A percentile compares a stretch with the other conserved stretches of the same genome.
These are phyloP conservation scores for Scopus umbretta DNA, from an alignment of 2,113 vertebrate species.

Conservation along the genomic window DNA sequence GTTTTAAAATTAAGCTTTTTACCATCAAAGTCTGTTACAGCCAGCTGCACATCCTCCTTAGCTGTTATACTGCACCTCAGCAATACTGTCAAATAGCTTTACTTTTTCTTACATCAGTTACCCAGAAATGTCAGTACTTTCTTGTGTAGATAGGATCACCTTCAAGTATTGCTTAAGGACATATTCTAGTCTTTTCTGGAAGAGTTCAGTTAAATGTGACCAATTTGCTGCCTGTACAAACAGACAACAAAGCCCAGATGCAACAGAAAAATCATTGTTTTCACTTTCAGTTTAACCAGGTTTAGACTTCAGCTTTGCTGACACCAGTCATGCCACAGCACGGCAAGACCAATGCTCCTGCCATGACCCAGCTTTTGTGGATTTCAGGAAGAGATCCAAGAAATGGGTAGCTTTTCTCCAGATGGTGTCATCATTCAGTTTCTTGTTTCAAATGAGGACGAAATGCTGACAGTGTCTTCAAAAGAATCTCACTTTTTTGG, in stretches of 20 bases:
- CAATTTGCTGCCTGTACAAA: background rate
- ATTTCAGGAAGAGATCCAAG: background rate
- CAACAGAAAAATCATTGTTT: background rate
- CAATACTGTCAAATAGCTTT: background rate
- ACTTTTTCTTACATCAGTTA: background rate
- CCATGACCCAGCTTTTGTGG: background rate
- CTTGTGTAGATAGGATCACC: background rate
- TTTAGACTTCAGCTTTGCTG: background rate
- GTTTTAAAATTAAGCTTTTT: background rate
- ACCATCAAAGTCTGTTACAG: background rate
- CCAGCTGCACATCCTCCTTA: background rate
- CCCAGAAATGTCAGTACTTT: background rate
- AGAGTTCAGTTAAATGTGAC: background rate
- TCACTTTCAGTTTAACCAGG: background rate
- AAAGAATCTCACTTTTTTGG: background rate
- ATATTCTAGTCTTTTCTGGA: background rate
- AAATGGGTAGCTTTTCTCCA: background rate
- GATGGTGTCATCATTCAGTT: background rate
- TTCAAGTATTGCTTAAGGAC: background rate
- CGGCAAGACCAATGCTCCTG: background rate
- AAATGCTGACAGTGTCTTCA: background rate
- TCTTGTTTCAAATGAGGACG: background rate
- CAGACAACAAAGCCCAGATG: background rate
- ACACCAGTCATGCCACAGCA: background rate
- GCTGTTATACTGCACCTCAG: background rate